phyloP scores from a whole-genome alignment of 2,113 vertebrate genomes.

The Tricholaema leucomelas region DNA sequence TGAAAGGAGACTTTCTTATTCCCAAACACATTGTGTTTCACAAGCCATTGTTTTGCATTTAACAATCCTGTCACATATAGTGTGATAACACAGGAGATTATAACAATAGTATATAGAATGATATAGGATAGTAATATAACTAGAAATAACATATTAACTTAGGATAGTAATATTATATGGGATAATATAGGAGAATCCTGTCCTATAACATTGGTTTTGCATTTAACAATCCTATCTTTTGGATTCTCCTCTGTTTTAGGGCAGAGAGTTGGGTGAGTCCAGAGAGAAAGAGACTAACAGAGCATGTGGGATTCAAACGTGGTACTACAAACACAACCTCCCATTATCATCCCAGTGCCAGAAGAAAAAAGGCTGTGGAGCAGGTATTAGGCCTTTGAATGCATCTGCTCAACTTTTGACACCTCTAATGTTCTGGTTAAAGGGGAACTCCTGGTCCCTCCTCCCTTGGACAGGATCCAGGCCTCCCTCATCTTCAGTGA shows the following conservation, averaged over 20 bases:
- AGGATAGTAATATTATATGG: too few species aligned
- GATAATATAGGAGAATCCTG: too few species aligned
- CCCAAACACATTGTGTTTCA: too few species aligned
- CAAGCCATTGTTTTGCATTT: neutral
- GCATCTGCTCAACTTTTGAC: neutral
- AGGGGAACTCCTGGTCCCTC: neutral
- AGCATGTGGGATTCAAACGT: neutral
- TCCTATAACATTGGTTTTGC: too few species aligned
- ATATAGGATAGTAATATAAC: too few species aligned
- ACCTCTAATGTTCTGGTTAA: neutral
- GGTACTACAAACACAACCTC: neutral
- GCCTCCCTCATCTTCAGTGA: neutral
- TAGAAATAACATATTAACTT: too few species aligned
- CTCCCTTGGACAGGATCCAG: neutral
- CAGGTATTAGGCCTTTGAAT: neutral
- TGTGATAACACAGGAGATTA: too few species aligned
- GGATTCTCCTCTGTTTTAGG: neutral
- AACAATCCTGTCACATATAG: neutral
- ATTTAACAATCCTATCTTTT: neutral
- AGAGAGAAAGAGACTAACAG: neutral
- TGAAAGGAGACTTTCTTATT: too few species aligned
- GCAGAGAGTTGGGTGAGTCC: neutral
- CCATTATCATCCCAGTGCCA: rapidly evolving
- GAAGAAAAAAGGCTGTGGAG: neutral
- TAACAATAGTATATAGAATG: too few species aligned